Percentiles rank a stretch among this genome's conserved stretches.
Evolutionary conservation across 2,888 invertebrate genomes (phyloP).

Genomic region (Drosophila aldrichi): DNA sequence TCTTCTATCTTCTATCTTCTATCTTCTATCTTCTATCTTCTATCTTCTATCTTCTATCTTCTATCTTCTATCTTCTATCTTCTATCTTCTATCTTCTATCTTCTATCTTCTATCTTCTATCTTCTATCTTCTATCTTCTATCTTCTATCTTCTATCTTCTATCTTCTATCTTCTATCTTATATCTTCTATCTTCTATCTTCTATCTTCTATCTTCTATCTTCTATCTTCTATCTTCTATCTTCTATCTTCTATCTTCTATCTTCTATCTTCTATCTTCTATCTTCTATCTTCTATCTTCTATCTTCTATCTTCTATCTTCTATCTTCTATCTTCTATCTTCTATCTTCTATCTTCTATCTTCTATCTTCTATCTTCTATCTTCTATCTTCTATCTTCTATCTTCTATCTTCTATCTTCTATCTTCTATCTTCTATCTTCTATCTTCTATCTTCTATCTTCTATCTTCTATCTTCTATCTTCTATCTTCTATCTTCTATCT

Average conservation of each 20-base stretch:
- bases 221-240: background rate
- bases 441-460: background rate
- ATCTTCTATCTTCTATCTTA: background rate
- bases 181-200: background rate
- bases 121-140: rapidly evolving
- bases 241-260: too few relatives aligned
- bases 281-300: background rate
- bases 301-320: background rate
- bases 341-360: background rate
- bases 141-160: background rate
- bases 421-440: background rate
- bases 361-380: background rate
- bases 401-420: too few relatives aligned
- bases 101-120: too few relatives aligned
- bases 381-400: too few relatives aligned
- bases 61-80: background rate
- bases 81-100: background rate
- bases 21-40: background rate
- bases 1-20: background rate
- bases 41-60: background rate
- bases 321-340: background rate
- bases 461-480: background rate
- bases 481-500: background rate
- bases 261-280: rapidly evolving
- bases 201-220: background rate